Evolutionary conservation across 2,888 invertebrate species (phyloP).

Genomic region (Drosophila stalkeri): DNA sequence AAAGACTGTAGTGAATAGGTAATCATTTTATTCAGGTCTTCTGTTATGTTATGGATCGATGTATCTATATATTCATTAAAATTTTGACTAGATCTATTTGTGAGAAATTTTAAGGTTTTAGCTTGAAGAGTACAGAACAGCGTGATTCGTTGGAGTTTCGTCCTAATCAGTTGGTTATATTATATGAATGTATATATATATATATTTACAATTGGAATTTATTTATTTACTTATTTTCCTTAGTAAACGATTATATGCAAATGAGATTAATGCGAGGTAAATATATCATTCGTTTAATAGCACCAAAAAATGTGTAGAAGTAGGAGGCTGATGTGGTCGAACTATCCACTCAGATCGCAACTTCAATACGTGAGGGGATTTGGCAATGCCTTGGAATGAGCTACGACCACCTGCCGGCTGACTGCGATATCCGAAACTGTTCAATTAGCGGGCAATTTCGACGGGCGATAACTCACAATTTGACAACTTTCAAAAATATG

Average conservation of each 20-base stretch:
- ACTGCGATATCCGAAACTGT: slow-evolving; percentile 52
- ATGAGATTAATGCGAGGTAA: not conserved
- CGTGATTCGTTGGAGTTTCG: too few relatives aligned
- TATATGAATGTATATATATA: too few relatives aligned
- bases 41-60: not conserved
- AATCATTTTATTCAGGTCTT: not conserved
- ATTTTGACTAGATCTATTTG: too few relatives aligned
- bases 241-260: not conserved
- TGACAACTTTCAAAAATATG: slow-evolving; percentile 74
- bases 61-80: not conserved
- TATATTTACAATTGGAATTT: too few relatives aligned
- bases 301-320: not conserved
- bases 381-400: slow-evolving; percentile 29
- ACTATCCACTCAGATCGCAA: slow-evolving; percentile 35
- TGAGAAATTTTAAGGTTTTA: too few relatives aligned
- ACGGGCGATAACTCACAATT: slow-evolving; percentile 57
- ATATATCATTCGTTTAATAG: not conserved
- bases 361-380: slow-evolving; percentile 21
- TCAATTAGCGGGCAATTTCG: slow-evolving; percentile 60
- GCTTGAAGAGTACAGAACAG: too few relatives aligned
- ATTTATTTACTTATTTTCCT: too few relatives aligned
- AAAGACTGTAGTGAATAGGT: not conserved
- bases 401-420: slow-evolving; percentile 57
- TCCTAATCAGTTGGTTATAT: too few relatives aligned
- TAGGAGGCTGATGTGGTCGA: slow-evolving; percentile 6